Conservation (phyloP, 2,888 invertebrate genomes). For the Colletes collaris region DNA sequence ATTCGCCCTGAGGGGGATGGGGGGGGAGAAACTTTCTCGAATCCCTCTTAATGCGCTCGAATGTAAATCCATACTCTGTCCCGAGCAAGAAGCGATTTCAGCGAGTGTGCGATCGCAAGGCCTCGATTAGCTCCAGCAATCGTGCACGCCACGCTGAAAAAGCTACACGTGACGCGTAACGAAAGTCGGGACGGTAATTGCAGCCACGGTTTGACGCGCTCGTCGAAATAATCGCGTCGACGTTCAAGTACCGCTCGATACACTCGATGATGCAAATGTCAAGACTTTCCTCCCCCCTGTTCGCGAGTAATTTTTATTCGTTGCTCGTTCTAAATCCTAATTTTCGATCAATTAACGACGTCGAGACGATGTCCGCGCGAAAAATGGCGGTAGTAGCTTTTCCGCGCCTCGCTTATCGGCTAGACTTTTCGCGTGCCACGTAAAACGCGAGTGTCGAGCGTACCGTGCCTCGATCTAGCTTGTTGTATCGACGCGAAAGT, state of each 20-base stretch:
- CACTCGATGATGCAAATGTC: neutral
- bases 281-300: neutral
- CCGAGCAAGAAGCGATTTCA: neutral
- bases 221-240: slow-evolving; percentile 1
- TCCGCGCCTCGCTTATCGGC: slow-evolving; percentile 9
- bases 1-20: too few species aligned
- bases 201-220: slow-evolving; percentile 29
- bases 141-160: slow-evolving; percentile 40
- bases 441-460: neutral
- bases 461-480: neutral
- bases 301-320: too few species aligned
- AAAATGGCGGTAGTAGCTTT: neutral
- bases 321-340: neutral
- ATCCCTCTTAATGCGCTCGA: neutral
- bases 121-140: slow-evolving; percentile 35
- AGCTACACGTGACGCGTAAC: slow-evolving; percentile 34
- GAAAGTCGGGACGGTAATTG: slow-evolving; percentile 19
- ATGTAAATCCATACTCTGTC: slow-evolving; percentile 19
- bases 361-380: slow-evolving; percentile 6
- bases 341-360: neutral
- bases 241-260: neutral
- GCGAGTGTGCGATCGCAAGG: slow-evolving; percentile 24
- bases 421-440: slow-evolving; percentile 14
- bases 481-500: too few species aligned
- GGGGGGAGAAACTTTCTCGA: neutral